These are phyloP conservation scores for Pantala flavescens DNA, from an alignment of 1,140 invertebrate genomes.

Conservation along the genomic window DNA sequence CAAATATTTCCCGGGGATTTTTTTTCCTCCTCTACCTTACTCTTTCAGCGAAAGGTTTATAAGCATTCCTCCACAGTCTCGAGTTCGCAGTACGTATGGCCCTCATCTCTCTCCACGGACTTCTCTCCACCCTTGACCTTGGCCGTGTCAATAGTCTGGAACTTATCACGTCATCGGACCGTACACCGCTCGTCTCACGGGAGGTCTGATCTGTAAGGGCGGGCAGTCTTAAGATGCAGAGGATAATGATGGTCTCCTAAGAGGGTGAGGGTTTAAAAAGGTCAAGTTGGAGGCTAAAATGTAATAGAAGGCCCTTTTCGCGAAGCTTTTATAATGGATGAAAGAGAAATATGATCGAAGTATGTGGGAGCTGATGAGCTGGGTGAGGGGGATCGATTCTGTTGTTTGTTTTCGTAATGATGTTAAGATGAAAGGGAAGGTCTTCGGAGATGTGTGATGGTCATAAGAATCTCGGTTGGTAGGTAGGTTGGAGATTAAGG, in stretches of 20 bases:
- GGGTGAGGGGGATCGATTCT: too few species aligned
- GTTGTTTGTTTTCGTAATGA: too few species aligned
- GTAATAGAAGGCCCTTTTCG: neutral
- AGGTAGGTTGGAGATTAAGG: too few species aligned
- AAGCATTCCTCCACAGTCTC: too few species aligned
- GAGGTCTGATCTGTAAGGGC: neutral
- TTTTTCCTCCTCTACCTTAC: too few species aligned
- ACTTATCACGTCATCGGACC: neutral
- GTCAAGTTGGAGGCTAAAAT: neutral
- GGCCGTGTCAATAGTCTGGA: neutral
- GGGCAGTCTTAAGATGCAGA: neutral
- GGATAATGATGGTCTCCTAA: neutral
- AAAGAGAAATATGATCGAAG: too few species aligned
- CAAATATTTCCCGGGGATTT: too few species aligned
- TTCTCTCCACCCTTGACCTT: neutral
- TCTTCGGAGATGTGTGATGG: too few species aligned
- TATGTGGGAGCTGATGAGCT: too few species aligned
- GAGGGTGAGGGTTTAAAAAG: neutral
- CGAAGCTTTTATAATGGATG: neutral
- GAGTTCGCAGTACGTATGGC: neutral
- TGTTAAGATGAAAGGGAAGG: too few species aligned
- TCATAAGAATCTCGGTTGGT: too few species aligned
- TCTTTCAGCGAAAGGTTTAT: too few species aligned
- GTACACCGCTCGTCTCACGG: neutral
- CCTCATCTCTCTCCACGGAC: neutral